Base-by-base conservation (phyloP, 2,888 invertebrate genomes). In the Lottia scabra region DNA sequence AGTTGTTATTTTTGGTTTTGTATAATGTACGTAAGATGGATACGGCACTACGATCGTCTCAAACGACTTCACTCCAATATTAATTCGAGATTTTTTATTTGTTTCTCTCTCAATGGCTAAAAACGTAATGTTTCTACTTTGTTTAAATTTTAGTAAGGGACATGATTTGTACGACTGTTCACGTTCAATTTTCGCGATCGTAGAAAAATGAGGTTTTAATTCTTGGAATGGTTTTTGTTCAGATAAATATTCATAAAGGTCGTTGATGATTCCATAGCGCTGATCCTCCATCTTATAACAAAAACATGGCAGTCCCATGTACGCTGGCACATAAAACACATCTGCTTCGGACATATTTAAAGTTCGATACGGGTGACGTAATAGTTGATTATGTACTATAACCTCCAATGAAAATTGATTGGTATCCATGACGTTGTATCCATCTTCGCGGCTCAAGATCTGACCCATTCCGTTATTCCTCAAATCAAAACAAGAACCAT, bases 21-120 rank as follows among this genome's bases (percentile, higher is more conserved):
- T 63, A 56, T 83, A 78, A 70, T 85, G 86, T 12, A 81, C 76
- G 67, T 86, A 85, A 3, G 84, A 81, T 15, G 86, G 86, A 71
- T 86, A 86, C 5, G 86, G 86, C 1, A 78, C 83, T 3, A 83
- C 80, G 26, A 86, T 75, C 4, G 82, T 71, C 19, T 75, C 72
- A 27, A 68, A 76, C 10, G 72, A 70, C 27, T 67, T 62, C 44
- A 76, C 64, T 13, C 71, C n/a, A 63, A 65, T 8, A 2, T 27
- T 26, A 10, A 48, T 56, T 30, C 43, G 16, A 71, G 70, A 73
- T 26, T 69, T 27, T 27, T 71, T 48, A 62, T 75, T 72, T 16
- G 75, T 63, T 73, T 82, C 80, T 70, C 80, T 78, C 74, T 86
- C 86, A 15, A 86, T 85, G 0, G 74, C 80, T 4, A 85, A 73